Base-by-base conservation (phyloP, 2,113 vertebrate species). In the Hippolais icterina region DNA sequence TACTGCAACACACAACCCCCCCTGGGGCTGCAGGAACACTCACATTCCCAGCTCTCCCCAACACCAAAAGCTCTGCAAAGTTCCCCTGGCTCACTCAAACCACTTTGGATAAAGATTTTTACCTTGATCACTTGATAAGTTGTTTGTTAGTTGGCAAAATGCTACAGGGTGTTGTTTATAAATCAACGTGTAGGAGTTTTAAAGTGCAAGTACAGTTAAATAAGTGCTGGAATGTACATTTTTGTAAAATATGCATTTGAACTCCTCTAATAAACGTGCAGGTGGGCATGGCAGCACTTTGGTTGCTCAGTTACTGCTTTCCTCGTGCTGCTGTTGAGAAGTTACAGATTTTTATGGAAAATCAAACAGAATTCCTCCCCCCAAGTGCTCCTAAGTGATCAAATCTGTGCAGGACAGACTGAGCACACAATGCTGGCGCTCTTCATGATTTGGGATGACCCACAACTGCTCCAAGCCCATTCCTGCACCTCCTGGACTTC, bases 1-100 rank as follows among this genome's bases (percentile, higher is more conserved):
- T 87, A 93, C 93, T 96, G 97, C 95, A 97, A 97, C 94, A 97
- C 96, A 96, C 37, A 88, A 76, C 71, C 61, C 70, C 60, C 74
- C 72, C 84, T 28, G 3, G 63, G 65, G 29, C 53, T 35, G 71
- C 83, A 59, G 71, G 44, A 9, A 28, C n/a, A 9, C 1, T 2
- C 49, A 6, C 39, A 6, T 4, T 7, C 94, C 94, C 80, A 0
- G 12, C 69, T 41, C 5, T 42, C 49, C 80, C 74, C 82, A 42
- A 20, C 70, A 91, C 96, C 82, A 4, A 13, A 25, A 27, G 22
- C 77, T 75, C 29, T 7, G 27, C 2, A 4, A 47, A 29, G 12
- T 1, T 47, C 53, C 23, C 81, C 10, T 4, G 56, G n/a, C 71
- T 90, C 37, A 5, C 20, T 11, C 15, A 35, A 42, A 68, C 11